Evolutionary conservation across 2,888 invertebrate species (phyloP).

Genomic region (Idaea aversata): DNA sequence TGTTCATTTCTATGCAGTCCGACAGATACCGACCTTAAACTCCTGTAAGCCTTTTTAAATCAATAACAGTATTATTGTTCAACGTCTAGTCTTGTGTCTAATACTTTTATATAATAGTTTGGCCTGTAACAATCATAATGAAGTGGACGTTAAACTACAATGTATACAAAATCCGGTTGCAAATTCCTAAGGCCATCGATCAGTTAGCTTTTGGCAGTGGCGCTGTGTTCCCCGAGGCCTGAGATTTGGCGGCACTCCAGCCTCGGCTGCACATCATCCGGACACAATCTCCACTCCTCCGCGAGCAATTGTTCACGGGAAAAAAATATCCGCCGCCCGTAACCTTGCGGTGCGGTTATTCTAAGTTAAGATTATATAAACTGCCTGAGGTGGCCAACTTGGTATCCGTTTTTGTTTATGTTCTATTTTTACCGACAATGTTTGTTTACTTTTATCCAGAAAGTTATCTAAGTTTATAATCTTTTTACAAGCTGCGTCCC

Average conservation of each 20-base stretch:
- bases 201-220: constrained; percentile 52
- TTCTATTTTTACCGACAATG: no score
- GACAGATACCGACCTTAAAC: no score
- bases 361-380: constrained; percentile 3
- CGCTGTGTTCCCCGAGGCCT: constrained; percentile 43
- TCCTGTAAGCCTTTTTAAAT: no score
- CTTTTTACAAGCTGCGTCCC: no score
- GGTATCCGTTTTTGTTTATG: not conserved
- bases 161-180: constrained; percentile 35
- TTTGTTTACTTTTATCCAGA: no score
- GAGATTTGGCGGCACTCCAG: constrained; percentile 49
- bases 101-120: constrained; percentile 13
- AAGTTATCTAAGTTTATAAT: no score
- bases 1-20: no score
- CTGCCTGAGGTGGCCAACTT: not conserved
- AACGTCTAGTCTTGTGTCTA: constrained; percentile 4
- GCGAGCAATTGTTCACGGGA: constrained; percentile 41
- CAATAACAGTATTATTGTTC: not conserved
- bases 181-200: constrained; percentile 54
- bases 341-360: constrained; percentile 26
- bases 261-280: constrained; percentile 43
- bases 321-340: constrained; percentile 40
- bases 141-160: constrained; percentile 22
- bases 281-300: constrained; percentile 47
- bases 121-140: constrained; percentile 17